These are phyloP conservation scores for Drosophila pallidifrons DNA, from an alignment of 1,140 invertebrate species.

Conservation along the genomic window DNA sequence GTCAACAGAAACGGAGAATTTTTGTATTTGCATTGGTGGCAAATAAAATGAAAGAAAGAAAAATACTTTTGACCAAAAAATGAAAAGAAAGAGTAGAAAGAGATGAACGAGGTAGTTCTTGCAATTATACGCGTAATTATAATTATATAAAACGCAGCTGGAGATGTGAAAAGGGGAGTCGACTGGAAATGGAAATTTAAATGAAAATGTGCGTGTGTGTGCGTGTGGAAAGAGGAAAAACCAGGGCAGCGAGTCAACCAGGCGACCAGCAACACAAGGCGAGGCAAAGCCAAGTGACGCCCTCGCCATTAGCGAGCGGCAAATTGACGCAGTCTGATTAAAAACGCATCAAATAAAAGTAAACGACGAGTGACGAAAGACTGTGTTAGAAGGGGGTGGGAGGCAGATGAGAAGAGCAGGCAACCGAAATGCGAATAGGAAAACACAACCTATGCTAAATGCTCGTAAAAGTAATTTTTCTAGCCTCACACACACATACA, in stretches of 20 bases:
- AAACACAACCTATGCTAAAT: conserved; percentile 68
- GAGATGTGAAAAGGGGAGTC: conserved; percentile 12
- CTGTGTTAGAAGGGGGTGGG: not conserved
- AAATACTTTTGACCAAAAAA: conserved; percentile 4
- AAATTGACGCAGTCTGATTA: conserved; percentile 78
- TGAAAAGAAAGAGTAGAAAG: not conserved
- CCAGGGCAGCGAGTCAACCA: conserved; percentile 9
- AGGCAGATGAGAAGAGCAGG: not conserved
- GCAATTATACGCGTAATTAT: conserved; percentile 16
- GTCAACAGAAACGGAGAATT: conserved; percentile 2
- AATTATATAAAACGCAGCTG: conserved; percentile 41
- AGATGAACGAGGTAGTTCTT: not conserved
- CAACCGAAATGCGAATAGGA: conserved; percentile 35
- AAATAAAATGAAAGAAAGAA: conserved; percentile 2
- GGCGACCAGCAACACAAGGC: conserved; percentile 24
- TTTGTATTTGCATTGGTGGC: not conserved
- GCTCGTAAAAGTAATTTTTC: conserved; percentile 74
- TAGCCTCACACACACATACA: conserved; percentile 41
- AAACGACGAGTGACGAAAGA: conserved; percentile 36
- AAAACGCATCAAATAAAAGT: conserved; percentile 74
- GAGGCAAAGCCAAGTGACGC: conserved; percentile 45
- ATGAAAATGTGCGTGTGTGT: conserved; percentile 7
- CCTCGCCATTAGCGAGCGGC: conserved; percentile 53
- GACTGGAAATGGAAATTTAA: conserved; percentile 31
- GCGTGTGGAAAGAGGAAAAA: not conserved